Evolutionary conservation across 2,113 vertebrate species (phyloP).

Genomic region (Ammodytes dubius): DNA sequence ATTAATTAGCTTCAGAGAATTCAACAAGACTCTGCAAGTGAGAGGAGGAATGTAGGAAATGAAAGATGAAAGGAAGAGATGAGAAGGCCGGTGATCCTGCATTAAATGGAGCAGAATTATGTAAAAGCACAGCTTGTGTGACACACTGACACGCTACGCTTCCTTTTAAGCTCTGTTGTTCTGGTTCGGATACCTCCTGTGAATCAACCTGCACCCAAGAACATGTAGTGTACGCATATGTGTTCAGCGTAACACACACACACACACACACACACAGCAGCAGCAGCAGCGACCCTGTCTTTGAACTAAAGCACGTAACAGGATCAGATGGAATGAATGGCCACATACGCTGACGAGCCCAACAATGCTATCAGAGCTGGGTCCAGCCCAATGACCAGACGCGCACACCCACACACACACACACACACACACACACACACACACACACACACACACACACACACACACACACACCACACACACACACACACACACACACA

Average conservation of each 20-base stretch:
- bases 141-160: constrained; percentile 65
- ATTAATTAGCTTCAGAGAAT: constrained; percentile 84
- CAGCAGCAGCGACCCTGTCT: constrained; percentile 12
- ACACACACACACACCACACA: constrained; percentile 27
- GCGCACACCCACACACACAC: constrained; percentile 22
- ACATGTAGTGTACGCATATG: constrained; percentile 8
- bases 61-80: constrained; percentile 72
- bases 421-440: constrained; percentile 28
- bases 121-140: constrained; percentile 73
- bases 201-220: constrained; percentile 50
- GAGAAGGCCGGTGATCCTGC: constrained; percentile 56
- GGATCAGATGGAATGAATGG: constrained; percentile 54
- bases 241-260: constrained; percentile 7
- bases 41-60: constrained; percentile 53
- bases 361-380: constrained; percentile 48
- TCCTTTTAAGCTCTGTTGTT: constrained; percentile 59
- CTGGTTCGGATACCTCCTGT: constrained; percentile 63
- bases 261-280: not conserved
- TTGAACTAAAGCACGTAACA: constrained; percentile 37
- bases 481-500: constrained; percentile 24
- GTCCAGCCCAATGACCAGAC: constrained; percentile 51
- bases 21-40: constrained; percentile 70
- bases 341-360: constrained; percentile 55
- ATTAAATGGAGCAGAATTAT: constrained; percentile 77
- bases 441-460: constrained; percentile 35